A percentile compares a stretch with the other conserved stretches of the same genome.
Evolutionary conservation across 2,888 invertebrate species (phyloP).

Genomic region (Netelia inedita): DNA sequence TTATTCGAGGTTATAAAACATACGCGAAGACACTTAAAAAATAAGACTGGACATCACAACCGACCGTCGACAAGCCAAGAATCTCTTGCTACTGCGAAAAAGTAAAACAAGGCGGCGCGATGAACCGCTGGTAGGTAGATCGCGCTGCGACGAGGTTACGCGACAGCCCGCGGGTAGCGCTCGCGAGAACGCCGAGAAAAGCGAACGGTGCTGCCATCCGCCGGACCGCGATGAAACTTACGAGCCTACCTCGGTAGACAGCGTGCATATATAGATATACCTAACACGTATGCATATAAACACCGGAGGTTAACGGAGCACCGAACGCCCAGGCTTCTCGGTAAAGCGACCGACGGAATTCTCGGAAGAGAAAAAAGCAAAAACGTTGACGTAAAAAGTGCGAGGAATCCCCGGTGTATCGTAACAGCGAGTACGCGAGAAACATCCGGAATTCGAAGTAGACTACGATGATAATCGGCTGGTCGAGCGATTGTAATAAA

Average conservation of each 20-base stretch:
- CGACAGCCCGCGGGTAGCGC: neutral
- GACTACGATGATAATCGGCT: neutral
- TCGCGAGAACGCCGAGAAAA: neutral
- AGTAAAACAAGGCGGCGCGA: neutral
- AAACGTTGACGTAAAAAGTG: neutral
- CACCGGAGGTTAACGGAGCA: neutral
- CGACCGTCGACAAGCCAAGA: neutral
- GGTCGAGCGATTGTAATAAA: neutral
- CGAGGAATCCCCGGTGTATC: neutral
- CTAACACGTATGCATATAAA: neutral
- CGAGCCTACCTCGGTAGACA: neutral
- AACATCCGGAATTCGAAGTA: too few relatives aligned
- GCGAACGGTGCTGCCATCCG: constrained; percentile 39
- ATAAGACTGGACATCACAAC: neutral
- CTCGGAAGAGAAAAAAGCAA: constrained; percentile 12
- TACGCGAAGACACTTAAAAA: too few relatives aligned
- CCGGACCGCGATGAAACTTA: neutral
- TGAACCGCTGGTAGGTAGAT: neutral
- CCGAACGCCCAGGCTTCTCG: neutral
- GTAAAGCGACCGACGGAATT: constrained; percentile 6
- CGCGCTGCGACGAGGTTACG: neutral
- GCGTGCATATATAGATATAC: constrained; percentile 13
- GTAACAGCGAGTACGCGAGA: too few relatives aligned
- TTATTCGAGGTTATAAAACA: too few relatives aligned
- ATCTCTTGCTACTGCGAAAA: neutral